phyloP scores from a whole-genome alignment of 2,113 vertebrate genomes.

The Crypturellus undulatus region DNA sequence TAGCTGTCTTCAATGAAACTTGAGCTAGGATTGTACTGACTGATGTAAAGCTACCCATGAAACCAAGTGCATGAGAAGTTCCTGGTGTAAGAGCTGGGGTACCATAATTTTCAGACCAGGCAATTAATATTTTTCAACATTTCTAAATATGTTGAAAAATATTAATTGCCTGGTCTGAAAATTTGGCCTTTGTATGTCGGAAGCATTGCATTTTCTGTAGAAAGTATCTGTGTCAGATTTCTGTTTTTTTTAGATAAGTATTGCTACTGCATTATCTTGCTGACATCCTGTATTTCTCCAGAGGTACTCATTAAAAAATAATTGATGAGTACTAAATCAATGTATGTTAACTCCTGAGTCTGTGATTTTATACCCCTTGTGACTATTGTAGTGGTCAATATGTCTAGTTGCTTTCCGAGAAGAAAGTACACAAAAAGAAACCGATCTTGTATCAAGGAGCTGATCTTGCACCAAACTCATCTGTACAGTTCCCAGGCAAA shows the following conservation, averaged over 20 bases:
- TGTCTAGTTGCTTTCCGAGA: background rate
- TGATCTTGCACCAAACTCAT: background rate
- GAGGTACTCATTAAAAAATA: constrained; percentile 12
- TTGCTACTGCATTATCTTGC: background rate
- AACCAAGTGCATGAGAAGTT: constrained; percentile 7
- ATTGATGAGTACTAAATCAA: constrained; percentile 17
- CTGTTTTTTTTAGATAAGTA: background rate
- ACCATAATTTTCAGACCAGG: too few species aligned
- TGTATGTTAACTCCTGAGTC: background rate
- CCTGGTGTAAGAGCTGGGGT: background rate
- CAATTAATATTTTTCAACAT: too few species aligned
- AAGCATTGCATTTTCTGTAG: background rate
- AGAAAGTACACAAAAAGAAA: background rate
- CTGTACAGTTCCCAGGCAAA: background rate
- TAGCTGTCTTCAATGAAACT: constrained; percentile 30
- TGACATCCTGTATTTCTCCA: constrained; percentile 9
- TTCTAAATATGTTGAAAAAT: background rate
- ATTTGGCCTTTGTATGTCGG: background rate
- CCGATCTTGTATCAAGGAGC: background rate
- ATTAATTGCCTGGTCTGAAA: background rate
- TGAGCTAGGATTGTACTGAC: background rate
- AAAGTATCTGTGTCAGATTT: background rate
- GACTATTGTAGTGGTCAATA: background rate
- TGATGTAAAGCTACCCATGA: constrained; percentile 24
- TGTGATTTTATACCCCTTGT: background rate